Conservation (phyloP, 2,797 vertebrate genomes). For the Acropternis orthonyx region DNA sequence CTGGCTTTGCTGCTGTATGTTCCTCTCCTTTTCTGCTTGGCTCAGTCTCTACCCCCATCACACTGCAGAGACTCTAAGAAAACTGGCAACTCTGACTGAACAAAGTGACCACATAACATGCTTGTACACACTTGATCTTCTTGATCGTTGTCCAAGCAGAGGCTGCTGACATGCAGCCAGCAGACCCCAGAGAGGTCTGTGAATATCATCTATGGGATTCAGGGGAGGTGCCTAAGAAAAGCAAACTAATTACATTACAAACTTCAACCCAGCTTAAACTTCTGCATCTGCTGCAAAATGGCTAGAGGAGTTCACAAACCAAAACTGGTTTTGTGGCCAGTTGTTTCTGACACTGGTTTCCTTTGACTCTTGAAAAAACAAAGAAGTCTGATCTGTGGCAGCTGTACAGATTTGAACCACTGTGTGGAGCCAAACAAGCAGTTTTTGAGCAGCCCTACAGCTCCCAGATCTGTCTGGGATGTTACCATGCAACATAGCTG, state of each 20-base stretch:
- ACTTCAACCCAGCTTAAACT: neutral
- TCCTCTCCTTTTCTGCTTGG: neutral
- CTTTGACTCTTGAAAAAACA: neutral
- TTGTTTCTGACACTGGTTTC: neutral
- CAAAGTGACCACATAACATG: neutral
- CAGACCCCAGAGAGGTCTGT: neutral
- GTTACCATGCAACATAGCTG: accelerated
- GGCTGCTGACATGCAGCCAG: accelerated
- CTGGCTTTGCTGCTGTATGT: neutral
- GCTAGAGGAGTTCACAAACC: neutral
- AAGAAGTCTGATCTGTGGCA: neutral
- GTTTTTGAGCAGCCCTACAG: neutral
- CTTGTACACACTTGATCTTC: neutral
- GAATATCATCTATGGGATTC: accelerated
- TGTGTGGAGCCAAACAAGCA: neutral
- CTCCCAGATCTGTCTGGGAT: accelerated
- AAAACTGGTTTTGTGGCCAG: neutral
- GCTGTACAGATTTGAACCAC: neutral
- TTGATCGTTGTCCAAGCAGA: neutral
- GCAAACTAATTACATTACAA: neutral
- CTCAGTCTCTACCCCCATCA: neutral
- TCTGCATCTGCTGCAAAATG: neutral
- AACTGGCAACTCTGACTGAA: neutral
- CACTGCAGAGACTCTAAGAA: neutral
- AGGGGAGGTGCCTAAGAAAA: neutral